Evolutionary conservation across 2,797 vertebrate genomes (phyloP).

Genomic region (Sebastes nivosus): DNA sequence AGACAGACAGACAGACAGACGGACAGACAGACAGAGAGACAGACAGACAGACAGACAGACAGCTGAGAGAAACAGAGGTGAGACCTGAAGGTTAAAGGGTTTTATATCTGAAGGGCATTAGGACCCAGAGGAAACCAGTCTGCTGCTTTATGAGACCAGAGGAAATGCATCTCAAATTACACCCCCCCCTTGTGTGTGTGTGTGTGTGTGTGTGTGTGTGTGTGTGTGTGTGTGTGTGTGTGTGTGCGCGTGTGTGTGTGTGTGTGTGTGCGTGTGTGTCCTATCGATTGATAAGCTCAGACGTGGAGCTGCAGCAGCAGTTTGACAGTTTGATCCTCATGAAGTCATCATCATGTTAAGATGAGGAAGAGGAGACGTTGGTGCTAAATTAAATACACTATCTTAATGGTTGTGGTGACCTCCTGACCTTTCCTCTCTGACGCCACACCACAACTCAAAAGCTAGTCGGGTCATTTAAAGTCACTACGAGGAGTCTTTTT

Average conservation of each 20-base stretch:
- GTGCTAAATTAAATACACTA: neutral
- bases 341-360: neutral
- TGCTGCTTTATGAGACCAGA: slow-evolving; percentile 41
- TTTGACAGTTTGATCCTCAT: neutral
- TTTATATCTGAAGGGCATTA: neutral
- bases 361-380: neutral
- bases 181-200: neutral
- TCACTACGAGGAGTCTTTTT: too few relatives aligned
- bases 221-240: neutral
- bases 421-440: neutral
- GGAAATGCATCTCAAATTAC: slow-evolving; percentile 60
- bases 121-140: slow-evolving; percentile 36
- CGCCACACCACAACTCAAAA: too few relatives aligned
- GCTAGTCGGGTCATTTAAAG: too few relatives aligned
- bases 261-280: fast-evolving
- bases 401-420: neutral
- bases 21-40: too few relatives aligned
- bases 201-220: neutral
- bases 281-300: slow-evolving; percentile 10
- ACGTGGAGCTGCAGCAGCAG: slow-evolving; percentile 24
- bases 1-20: too few relatives aligned
- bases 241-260: neutral
- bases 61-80: neutral
- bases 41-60: neutral
- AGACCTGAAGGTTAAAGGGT: neutral